Conservation (phyloP, 2,113 vertebrate genomes). For the Otis tarda region DNA sequence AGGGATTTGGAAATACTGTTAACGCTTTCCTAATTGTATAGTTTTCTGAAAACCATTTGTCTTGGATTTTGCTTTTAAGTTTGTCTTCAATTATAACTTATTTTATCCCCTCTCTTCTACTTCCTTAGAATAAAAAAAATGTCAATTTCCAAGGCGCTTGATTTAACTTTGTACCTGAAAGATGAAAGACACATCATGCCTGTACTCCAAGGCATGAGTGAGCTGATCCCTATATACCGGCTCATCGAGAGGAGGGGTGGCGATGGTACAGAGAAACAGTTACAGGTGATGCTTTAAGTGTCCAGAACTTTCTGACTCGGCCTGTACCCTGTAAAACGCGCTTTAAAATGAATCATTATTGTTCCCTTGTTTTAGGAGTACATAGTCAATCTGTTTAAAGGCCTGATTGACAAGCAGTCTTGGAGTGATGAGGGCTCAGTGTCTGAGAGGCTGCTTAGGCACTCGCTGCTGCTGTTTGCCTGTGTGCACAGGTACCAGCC, state of each 20-base stretch:
- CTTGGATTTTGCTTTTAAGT: background rate
- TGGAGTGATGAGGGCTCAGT: constrained; percentile 85
- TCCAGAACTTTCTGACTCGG: too few relatives aligned
- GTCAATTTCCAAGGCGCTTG: constrained; percentile 85
- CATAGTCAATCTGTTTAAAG: constrained; percentile 81
- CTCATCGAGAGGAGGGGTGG: constrained; percentile 89
- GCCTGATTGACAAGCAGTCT: constrained; percentile 83
- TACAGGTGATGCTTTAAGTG: constrained; percentile 62
- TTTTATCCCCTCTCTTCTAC: background rate
- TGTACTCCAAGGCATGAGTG: constrained; percentile 83
- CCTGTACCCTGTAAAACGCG: background rate
- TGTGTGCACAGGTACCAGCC: constrained; percentile 80
- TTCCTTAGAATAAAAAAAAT: constrained; percentile 79
- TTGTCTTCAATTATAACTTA: background rate
- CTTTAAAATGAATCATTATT: background rate
- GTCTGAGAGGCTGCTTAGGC: constrained; percentile 81
- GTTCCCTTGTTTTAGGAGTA: constrained; percentile 73
- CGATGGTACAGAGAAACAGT: constrained; percentile 70
- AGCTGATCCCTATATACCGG: constrained; percentile 88
- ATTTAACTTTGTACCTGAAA: constrained; percentile 86
- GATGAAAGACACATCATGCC: constrained; percentile 85
- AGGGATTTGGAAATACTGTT: background rate
- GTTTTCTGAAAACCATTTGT: background rate
- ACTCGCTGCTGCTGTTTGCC: constrained; percentile 80
- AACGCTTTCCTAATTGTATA: background rate